phyloP scores from a whole-genome alignment of 2,797 vertebrate genomes.

The Monodelphis domestica region DNA sequence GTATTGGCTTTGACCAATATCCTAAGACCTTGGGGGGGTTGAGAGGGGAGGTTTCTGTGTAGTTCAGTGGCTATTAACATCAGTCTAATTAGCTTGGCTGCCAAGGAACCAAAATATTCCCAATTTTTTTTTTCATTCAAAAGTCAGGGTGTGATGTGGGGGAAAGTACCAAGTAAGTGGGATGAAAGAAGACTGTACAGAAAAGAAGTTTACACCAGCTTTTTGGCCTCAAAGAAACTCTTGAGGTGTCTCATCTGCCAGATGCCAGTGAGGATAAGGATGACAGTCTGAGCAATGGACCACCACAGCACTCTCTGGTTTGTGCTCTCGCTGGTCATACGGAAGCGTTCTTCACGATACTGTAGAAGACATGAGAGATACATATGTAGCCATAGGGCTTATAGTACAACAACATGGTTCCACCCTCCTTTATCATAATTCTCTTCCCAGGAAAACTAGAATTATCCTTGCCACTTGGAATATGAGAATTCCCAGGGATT shows the following conservation, averaged over 20 bases:
- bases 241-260: conserved; percentile 99
- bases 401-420: neutral
- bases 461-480: neutral
- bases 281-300: conserved; percentile 96
- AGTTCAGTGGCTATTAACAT: conserved; percentile 29
- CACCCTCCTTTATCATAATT: neutral
- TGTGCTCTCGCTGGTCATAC: conserved; percentile 96
- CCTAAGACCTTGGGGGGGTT: conserved; percentile 22
- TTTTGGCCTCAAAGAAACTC: conserved; percentile 98
- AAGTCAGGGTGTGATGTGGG: conserved; percentile 1
- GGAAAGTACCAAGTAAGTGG: conserved; percentile 52
- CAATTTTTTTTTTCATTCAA: conserved; percentile 39
- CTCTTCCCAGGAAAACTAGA: neutral
- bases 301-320: conserved; percentile 98
- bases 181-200: neutral
- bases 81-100: conserved; percentile 34
- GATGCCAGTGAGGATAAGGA: conserved; percentile 94
- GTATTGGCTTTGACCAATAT: conserved; percentile 48
- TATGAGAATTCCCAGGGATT: neutral
- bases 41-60: conserved; percentile 10
- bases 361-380: conserved; percentile 66
- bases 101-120: conserved; percentile 34
- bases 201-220: conserved; percentile 88
- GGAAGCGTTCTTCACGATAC: conserved; percentile 96
- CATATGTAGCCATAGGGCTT: neutral